These are phyloP conservation scores for Periophthalmus magnuspinnatus DNA, from an alignment of 2,797 vertebrate genomes.

Conservation along the genomic window DNA sequence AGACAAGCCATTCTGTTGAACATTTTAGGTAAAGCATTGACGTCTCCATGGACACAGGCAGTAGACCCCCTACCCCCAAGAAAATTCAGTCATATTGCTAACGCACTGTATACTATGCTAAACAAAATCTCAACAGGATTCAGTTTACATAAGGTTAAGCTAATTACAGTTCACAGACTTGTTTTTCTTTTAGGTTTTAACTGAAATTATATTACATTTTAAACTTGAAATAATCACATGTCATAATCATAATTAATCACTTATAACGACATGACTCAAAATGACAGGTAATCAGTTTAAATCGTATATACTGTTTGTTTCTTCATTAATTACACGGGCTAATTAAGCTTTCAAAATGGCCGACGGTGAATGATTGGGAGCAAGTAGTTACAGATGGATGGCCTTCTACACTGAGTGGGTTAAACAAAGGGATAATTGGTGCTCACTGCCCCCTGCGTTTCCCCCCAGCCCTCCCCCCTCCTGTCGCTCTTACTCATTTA, in stretches of 20 bases:
- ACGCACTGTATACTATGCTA: no score
- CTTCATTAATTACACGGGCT: constrained; percentile 62
- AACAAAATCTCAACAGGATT: not conserved
- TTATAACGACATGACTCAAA: constrained; percentile 11
- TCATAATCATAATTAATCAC: constrained; percentile 6
- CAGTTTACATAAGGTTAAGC: not conserved
- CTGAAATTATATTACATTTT: not conserved
- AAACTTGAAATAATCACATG: not conserved
- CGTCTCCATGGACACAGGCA: no score
- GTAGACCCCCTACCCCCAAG: no score
- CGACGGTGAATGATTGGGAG: constrained; percentile 64
- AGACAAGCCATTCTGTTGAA: no score
- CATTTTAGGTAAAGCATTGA: no score
- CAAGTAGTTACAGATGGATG: constrained; percentile 75
- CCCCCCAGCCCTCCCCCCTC: not conserved
- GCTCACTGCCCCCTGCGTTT: constrained; percentile 30
- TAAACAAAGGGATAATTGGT: constrained; percentile 72
- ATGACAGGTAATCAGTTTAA: constrained; percentile 35
- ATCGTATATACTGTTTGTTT: constrained; percentile 30
- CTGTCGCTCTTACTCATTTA: constrained; percentile 35
- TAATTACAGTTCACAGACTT: not conserved
- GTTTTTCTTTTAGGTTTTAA: not conserved
- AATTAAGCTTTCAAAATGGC: constrained; percentile 69
- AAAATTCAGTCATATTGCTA: no score
- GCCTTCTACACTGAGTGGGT: constrained; percentile 62